Base-by-base conservation (phyloP, 2,888 invertebrate species). In the Cancer borealis region DNA sequence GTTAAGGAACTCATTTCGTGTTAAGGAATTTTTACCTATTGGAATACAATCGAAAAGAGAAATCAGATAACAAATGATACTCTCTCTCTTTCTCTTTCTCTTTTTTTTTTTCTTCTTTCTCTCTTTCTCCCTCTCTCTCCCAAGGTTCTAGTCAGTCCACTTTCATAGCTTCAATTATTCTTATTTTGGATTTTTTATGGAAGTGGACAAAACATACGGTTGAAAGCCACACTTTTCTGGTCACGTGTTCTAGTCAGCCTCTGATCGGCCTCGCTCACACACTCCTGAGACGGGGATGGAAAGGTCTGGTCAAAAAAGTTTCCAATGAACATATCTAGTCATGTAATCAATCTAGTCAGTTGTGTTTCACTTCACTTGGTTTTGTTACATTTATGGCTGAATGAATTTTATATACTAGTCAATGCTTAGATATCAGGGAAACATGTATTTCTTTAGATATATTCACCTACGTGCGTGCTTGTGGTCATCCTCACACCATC, bases 391-490 rank as follows among this genome's bases (percentile, higher is more conserved):
- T 17, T 12, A 12, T 79, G 79, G 30, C 3, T 30, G 79, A 30
- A 79, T 30, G n/a, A 79, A 79, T 79, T 79, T 79, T 79, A 79
- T 79, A 79, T 30, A 79, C 26, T 79, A 79, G 79, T 79, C 79
- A 8, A 79, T 79, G 79, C 26, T 79, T 6, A 26, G 79, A 79
- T 12, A 79, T 79, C 79, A 79, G 26, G 79, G 79, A 79, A 26
- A 12, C 12, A 26, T 26, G 26, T 79, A 12, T 6, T n/a, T 79
- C 26, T 26, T 66, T 66, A 66, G 21, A 21, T 66, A 66, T 66
- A 39, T 39, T 39, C 39, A 39, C 39, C 39, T 66, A 12, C 66
- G 12, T 66, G 14, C 21, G 21, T 66, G 21, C 66, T 66, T 66
- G 17, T 21, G 66, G 3, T 66, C 66, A 66, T 66, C 14, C n/a